Evolutionary conservation across 2,888 invertebrate species (phyloP), one percentile per base, ranked within the genome.

Genomic region (Melinaea menophilus): DNA sequence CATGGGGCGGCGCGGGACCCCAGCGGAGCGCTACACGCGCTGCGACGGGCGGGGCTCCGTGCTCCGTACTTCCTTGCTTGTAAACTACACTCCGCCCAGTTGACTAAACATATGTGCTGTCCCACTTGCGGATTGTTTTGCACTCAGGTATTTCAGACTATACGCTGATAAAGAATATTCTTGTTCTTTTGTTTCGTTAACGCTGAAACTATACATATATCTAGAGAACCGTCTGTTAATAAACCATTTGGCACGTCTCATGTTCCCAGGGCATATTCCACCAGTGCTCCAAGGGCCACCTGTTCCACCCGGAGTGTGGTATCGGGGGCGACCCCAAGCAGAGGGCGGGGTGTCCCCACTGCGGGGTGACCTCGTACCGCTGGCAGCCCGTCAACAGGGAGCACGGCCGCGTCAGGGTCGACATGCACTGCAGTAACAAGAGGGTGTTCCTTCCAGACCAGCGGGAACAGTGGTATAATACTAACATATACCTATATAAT

Each of bases 101-200:
- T 98, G 65, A 86, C 93, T 12, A 86, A 93, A 47, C 98, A 98
- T 84, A 96, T 97, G 82, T 97, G 97, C 81, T 98, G 98, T 79
- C 95, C 97, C 0, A 94, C 95, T 1, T 98, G 98, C 85, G 88
- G 98, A 5, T 88, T 96, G 59, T 98, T 97, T 82, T 98, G 98
- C 80, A 95, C 97, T 5, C 96, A 97, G 93, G 96, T 95, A 74
- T 22, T 13, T 2, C n/a, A 33, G 22, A 22, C 22, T 22, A 22
- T 22, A 22, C 22, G 22, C 22, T 22, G 22, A 22, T 22, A 22
- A 22, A 22, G 22, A 22, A 22, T 22, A 22, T 22, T 22, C 22
- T 22, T 22, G 22, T 22, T 22, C 22, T 22, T 22, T 22, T 22
- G 22, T 22, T 22, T 22, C 22, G 22, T 22, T 22, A 22, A 1